Evolutionary conservation across 2,888 invertebrate genomes (phyloP).

Genomic region (Calameuta pallipes): DNA sequence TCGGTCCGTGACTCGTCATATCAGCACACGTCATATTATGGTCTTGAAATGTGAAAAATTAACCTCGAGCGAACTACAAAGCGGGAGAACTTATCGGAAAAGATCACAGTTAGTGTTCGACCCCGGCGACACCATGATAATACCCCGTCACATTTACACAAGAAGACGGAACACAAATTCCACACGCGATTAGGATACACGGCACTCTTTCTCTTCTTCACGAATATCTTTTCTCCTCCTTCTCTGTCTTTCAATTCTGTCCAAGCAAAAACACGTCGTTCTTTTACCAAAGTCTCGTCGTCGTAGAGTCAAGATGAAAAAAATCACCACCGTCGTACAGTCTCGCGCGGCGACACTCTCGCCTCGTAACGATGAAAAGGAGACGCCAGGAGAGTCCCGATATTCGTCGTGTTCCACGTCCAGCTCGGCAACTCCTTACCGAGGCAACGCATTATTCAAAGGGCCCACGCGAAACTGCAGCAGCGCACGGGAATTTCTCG

Average conservation of each 20-base stretch:
- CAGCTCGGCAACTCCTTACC: constrained; percentile 8
- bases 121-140: not conserved
- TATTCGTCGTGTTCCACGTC: constrained; percentile 28
- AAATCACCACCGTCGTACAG: not conserved
- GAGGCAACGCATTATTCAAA: not conserved
- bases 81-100: not conserved
- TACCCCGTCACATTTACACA: not conserved
- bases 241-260: not conserved
- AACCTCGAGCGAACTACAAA: not conserved
- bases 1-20: constrained; percentile 42
- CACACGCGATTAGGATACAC: not conserved
- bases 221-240: not conserved
- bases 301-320: not conserved
- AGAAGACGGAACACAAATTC: not conserved
- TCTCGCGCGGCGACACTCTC: not conserved
- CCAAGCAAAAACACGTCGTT: not conserved
- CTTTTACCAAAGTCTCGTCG: not conserved
- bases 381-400: constrained; percentile 8
- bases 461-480: not conserved
- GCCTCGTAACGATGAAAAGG: constrained; percentile 15
- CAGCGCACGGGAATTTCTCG: not conserved
- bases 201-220: not conserved
- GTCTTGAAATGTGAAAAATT: not conserved
- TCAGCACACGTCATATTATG: not conserved
- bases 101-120: not conserved